Base-by-base conservation (phyloP, 1,140 invertebrate genomes). In the Psix sp. region DNA sequence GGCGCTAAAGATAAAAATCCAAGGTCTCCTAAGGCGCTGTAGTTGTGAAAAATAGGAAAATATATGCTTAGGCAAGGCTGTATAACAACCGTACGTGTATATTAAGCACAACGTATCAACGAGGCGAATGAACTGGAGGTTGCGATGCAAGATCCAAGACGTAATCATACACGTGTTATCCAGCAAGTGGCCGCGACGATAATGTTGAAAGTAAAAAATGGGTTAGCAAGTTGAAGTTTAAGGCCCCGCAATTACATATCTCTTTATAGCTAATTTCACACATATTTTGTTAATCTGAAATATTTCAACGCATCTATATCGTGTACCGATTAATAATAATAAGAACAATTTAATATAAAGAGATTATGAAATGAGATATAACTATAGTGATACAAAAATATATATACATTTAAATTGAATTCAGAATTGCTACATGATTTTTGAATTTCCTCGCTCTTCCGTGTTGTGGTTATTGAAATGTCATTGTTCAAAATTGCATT, bases 71-170 rank as follows among this genome's bases (percentile, higher is more conserved):
- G 13, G 6, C 21, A 2, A 52, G 48, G 40, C 43, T 65, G 31
- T 49, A 31, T 16, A 63, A 68, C 49, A 62, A 70, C 56, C 56
- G 42, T 62, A 48, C 56, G 49, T 33, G 49, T 54, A 48, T 56
- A 70, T 51, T 72, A 63, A 63, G 52, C 52, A 35, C 66, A 14
- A 20, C 42, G 36, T 62, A 71, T 71, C 49, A 49, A 36, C 45
- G 68, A 52, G 68, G 68, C 68, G 68, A 72, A 72, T 72, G 68
- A 72, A 72, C 68, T 65, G 59, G 15, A 72, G 59, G 68, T 65
- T 63, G 59, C 66, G 36, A 56, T 62, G 56, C 68, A 65, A 72
- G 51, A 63, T 63, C 21, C 49, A 65, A 65, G 59, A 72, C 57
- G 14, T 72, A 71, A 72, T 72, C 59, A 56, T 46, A 71, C 67